These are phyloP conservation scores for Tapera naevia DNA, from an alignment of 2,797 vertebrate genomes.

Conservation along the genomic window DNA sequence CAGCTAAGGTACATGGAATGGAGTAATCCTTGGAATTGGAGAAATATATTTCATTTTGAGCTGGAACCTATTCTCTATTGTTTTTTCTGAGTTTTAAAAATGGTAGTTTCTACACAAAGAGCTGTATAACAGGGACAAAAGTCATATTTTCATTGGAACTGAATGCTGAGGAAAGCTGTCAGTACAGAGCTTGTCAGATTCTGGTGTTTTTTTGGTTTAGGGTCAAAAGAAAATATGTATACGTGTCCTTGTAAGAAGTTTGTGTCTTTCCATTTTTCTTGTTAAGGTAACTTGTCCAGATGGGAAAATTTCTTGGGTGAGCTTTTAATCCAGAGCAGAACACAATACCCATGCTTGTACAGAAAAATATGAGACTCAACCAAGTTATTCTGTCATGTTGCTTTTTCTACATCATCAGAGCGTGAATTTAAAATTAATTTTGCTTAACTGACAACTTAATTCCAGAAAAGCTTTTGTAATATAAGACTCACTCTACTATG, in stretches of 20 bases:
- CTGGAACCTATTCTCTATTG: not conserved
- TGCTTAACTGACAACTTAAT: not conserved
- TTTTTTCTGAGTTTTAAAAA: not conserved
- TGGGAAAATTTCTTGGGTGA: not conserved
- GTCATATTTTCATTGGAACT: fast-evolving
- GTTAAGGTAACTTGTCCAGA: not conserved
- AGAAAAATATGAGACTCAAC: not conserved
- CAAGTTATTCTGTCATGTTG: not conserved
- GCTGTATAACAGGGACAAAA: not conserved
- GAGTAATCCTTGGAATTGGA: not conserved
- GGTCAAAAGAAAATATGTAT: not conserved
- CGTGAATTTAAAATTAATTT: not conserved
- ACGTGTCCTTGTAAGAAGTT: fast-evolving
- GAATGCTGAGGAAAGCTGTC: not conserved
- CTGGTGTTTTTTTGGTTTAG: not conserved
- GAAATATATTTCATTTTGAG: not conserved
- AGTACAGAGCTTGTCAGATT: not conserved
- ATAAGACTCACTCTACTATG: not conserved
- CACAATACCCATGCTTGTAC: not conserved
- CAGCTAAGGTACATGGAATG: not conserved
- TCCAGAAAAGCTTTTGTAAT: not conserved
- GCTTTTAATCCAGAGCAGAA: not conserved
- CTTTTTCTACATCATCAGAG: not conserved
- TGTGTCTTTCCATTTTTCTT: not conserved
- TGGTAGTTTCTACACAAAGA: not conserved